Conservation (phyloP, 1,140 invertebrate genomes). For the Drosophila sp. region DNA sequence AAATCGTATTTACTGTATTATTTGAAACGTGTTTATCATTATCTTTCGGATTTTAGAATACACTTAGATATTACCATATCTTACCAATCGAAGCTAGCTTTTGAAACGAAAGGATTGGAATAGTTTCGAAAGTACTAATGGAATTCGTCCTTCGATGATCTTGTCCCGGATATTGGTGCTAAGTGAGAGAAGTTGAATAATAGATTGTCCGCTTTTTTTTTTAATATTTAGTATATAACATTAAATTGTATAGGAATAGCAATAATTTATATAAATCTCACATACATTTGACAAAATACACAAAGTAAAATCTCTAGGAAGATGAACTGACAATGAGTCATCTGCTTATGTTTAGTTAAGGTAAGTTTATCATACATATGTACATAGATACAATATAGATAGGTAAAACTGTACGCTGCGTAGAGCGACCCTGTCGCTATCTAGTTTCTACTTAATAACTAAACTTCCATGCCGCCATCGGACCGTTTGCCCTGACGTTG, state of each 20-base stretch:
- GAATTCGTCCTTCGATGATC: too few species aligned
- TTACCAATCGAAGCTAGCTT: too few species aligned
- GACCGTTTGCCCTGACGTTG: conserved; percentile 83
- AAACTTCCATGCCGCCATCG: conserved; percentile 90
- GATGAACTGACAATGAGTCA: background rate
- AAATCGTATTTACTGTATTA: conserved; percentile 69
- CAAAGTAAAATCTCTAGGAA: background rate
- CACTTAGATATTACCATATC: too few species aligned
- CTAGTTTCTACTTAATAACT: conserved; percentile 30
- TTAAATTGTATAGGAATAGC: background rate
- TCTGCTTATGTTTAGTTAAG: background rate
- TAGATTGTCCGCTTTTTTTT: too few species aligned
- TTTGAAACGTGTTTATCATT: background rate
- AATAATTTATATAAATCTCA: background rate
- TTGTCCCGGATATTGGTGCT: too few species aligned
- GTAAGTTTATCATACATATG: conserved; percentile 2
- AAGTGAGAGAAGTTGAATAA: too few species aligned
- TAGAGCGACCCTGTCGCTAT: conserved; percentile 3
- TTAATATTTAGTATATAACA: background rate
- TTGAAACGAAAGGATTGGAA: too few species aligned
- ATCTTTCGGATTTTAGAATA: background rate
- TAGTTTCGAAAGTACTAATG: too few species aligned
- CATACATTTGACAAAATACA: conserved; percentile 6
- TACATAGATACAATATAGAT: background rate
- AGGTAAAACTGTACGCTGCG: background rate